phyloP scores from a whole-genome alignment of 2,888 invertebrate genomes.

The Cantharis flavilabris region DNA sequence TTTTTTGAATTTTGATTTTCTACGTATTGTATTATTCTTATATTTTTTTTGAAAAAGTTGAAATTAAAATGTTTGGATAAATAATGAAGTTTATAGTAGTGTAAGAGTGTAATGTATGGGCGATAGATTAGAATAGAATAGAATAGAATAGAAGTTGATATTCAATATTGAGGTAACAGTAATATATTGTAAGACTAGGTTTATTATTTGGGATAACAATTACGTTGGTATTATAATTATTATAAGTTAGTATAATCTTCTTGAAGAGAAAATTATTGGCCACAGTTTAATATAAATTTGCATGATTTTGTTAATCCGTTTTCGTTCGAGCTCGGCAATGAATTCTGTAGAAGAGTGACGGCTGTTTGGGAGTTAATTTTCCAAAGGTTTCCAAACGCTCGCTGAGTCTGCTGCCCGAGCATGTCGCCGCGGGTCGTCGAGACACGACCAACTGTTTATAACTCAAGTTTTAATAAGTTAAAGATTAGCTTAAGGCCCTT shows the following conservation, averaged over 20 bases:
- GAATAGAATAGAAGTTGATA: not conserved
- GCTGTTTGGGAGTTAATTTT: constrained; percentile 52
- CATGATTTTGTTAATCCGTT: constrained; percentile 55
- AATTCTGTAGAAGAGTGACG: constrained; percentile 43
- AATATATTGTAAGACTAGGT: not conserved
- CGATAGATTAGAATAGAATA: not conserved
- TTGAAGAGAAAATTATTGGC: constrained; percentile 46
- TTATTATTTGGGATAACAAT: not conserved
- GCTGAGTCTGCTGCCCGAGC: constrained; percentile 45
- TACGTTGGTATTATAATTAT: not conserved
- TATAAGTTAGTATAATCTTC: not conserved
- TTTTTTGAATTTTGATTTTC: no score
- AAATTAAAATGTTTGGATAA: not conserved
- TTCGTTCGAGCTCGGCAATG: constrained; percentile 25
- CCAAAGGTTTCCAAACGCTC: constrained; percentile 49
- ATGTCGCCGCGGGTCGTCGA: constrained; percentile 44
- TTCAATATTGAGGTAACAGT: not conserved
- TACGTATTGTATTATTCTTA: no score
- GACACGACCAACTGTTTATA: constrained; percentile 54
- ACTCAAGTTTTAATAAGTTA: constrained; percentile 56
- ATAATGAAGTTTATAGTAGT: not conserved
- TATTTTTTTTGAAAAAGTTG: no score
- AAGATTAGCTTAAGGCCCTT: constrained; percentile 53
- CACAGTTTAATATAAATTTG: constrained; percentile 55
- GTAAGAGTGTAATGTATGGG: not conserved